Conservation (phyloP, 2,113 vertebrate species). For the Pipa parva region DNA sequence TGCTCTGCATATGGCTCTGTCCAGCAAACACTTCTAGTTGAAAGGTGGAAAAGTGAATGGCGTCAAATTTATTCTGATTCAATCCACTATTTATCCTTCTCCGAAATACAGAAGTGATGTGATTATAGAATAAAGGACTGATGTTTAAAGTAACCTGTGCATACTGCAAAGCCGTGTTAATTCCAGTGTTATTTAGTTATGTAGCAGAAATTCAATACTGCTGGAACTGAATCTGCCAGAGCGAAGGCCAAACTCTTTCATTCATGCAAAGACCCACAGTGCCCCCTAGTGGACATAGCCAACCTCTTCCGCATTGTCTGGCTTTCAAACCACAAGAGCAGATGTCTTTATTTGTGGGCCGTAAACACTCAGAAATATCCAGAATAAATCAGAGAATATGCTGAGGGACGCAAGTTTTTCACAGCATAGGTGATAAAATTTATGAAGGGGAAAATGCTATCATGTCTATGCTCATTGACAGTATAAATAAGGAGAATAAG, state of each 20-base stretch:
- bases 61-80: background rate
- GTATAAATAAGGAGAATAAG: background rate
- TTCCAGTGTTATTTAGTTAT: constrained; percentile 26
- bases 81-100: background rate
- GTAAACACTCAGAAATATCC: constrained; percentile 20
- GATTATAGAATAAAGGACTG: constrained; percentile 2
- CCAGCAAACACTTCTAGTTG: background rate
- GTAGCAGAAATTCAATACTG: constrained; percentile 10
- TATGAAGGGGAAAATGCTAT: constrained; percentile 4
- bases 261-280: constrained; percentile 2
- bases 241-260: background rate
- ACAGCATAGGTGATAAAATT: constrained; percentile 2
- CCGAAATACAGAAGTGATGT: constrained; percentile 13
- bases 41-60: background rate
- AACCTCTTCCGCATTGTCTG: background rate
- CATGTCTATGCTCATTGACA: background rate
- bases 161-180: constrained; percentile 8
- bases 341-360: constrained; percentile 27
- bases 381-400: constrained; percentile 8
- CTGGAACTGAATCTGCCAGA: background rate
- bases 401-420: constrained; percentile 11
- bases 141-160: constrained; percentile 9
- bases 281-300: constrained; percentile 17
- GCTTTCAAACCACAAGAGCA: constrained; percentile 1
- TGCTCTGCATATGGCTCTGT: background rate